Base-by-base conservation (phyloP, 53 echinoderm and acorn worm species). In the Henricia sp. region DNA sequence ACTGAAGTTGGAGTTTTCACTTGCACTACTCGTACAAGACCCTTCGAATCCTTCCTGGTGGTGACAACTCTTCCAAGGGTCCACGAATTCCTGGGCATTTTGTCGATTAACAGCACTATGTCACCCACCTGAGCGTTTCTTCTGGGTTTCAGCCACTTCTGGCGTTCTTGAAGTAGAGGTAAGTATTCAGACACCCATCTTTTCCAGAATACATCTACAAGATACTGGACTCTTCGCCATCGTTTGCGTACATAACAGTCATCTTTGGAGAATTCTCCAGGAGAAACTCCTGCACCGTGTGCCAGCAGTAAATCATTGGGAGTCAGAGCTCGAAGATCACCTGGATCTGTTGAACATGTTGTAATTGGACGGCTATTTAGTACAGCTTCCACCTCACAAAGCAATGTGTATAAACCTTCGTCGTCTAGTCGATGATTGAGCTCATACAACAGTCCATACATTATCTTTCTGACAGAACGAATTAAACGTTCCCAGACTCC, bases 401-500 rank as follows among this genome's bases (percentile, higher is more conserved):
- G n/a, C n/a, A n/a, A n/a, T n/a, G n/a, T n/a, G n/a, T 72, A 43
- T 25, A 85, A 44, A 3, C 71, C 55, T 54, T 84, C 84, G 17
- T 85, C 72, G 14, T 25, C 16, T 82, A n/a, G n/a, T n/a, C n/a
- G n/a, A n/a, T n/a, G n/a, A n/a, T n/a, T n/a, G n/a, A n/a, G n/a
- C n/a, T n/a, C 86, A 53, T 71, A 71, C 72, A 90, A 68, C 14
- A 90, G 64, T 38, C 82, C 63, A 34, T 90, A 84, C 19, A 88
- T 70, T 5, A 91, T 88, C 62, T 88, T 91, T 35, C 85, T 58
- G 3, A 70, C 84, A 29, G 88, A 76, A 30, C 85, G 71, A 20
- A 91, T 88, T 62, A 73, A 37, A 24, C 91, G 37, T 33, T 88
- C 91, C 84, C 91, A 91, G 1, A 91, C 87, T 50, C 91, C 84